Base-by-base conservation (phyloP, 2,113 vertebrate species). In the Channa argus region DNA sequence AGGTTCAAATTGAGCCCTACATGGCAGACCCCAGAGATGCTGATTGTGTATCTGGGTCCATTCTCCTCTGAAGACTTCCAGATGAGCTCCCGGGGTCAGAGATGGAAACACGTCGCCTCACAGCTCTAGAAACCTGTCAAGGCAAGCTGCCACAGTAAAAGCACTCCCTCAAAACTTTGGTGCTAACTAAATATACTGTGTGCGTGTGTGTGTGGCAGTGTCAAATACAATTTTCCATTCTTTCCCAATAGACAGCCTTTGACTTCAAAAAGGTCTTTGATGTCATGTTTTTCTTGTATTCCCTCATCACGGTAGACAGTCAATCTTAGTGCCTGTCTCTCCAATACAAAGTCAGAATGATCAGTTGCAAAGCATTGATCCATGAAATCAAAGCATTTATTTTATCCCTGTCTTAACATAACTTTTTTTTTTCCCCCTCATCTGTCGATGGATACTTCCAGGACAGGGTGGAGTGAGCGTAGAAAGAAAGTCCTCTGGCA, bases 31-130 rank as follows among this genome's bases (percentile, higher is more conserved):
- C 72, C 45, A 36, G 77, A 65, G 77, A 82, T 76, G 73, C 63
- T 50, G 49, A 13, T 78, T 80, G 71, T 81, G 83, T 75, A 51
- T 78, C 66, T 56, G 68, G 38, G 64, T 76, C 74, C 70, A 60
- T 70, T 90, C 77, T 82, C 71, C 62, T 80, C 66, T 89, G 89
- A 92, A 90, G 86, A 87, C 73, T 89, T 92, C 88, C 90, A 92
- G 90, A 91, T 93, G 91, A 73, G n/a, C 74, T 75, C 53, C 39
- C 36, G 11, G 24, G 79, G 72, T 80, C 72, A 65, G 70, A 77
- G 66, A 77, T 75, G 79, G 86, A 83, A 86, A 87, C 74, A 78
- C 74, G 80, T 85, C 68, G 74, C 5, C 80, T 86, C 39, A 0
- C 39, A 67, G 79, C 69, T 82, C 71, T 46, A 68, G 34, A 82